Evolutionary conservation across 2,113 vertebrate genomes (phyloP), one percentile per base, ranked within the genome.

Genomic region (Oncorhynchus tshawytscha): DNA sequence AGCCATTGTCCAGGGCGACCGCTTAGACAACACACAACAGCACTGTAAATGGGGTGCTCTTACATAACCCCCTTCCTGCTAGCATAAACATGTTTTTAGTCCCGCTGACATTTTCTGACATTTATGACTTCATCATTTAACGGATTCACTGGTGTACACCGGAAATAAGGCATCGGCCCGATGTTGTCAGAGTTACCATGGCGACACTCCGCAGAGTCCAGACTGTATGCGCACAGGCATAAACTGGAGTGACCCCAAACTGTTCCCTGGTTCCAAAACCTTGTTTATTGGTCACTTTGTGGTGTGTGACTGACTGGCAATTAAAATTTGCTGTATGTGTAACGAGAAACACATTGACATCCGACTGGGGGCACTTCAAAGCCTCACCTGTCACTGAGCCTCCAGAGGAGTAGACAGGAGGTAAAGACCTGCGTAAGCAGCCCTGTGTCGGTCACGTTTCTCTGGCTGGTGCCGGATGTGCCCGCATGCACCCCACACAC

Each of bases 11-110:
- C 74, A 57, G 22, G 24, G 80, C 64, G 78, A 82, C 20, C 31
- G 59, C 76, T 85, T 87, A 57, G 82, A 82, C 80, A 88, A 66
- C 64, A 66, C 39, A 13, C 25, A 13, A 84, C 64, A 71, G n/a
- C 59, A 65, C 27, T 22, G 71, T 77, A 67, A 78, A 64, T 18
- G 64, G 71, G 77, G 34, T 16, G 15, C 69, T 74, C 83, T 89
- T 86, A 80, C 66, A 71, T 81, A 82, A 88, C 60, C 74, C 27
- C 24, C 31, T 2, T 34, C 67, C 34, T 49, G 48, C 27, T 20
- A 78, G 24, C 54, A 67, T 66, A 78, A 81, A 78, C 73, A 79
- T 66, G 66, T 81, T 81, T 77, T 78, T 67, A 60, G 27, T 1
- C 4, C 68, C 31, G 22, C 49, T 75, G 73, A 71, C 6, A 24